Evolutionary conservation across 2,888 invertebrate genomes (phyloP).

Genomic region (Epiblema foenella): DNA sequence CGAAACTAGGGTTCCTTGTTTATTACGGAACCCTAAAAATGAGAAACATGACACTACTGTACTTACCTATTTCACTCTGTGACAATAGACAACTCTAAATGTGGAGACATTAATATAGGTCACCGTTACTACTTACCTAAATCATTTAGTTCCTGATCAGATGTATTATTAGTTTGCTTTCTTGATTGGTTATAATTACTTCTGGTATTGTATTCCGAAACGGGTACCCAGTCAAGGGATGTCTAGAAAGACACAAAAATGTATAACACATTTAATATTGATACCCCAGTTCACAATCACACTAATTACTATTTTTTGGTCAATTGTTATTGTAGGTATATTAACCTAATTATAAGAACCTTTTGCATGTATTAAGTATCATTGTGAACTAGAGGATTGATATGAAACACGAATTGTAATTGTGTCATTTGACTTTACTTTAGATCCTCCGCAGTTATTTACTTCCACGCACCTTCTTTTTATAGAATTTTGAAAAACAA

Average conservation of each 20-base stretch:
- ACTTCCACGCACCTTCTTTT: conserved; percentile 67
- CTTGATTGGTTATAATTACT: conserved; percentile 78
- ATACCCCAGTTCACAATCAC: too few relatives aligned
- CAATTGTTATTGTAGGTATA: too few relatives aligned
- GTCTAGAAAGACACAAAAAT: conserved; percentile 68
- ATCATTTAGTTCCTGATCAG: conserved; percentile 80
- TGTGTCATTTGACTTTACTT: conserved; percentile 5
- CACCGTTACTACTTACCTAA: conserved; percentile 66
- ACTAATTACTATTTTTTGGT: too few relatives aligned
- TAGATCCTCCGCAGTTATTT: neutral
- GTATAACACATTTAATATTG: conserved; percentile 37
- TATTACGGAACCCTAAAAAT: too few relatives aligned
- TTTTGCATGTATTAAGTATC: too few relatives aligned
- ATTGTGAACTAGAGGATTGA: neutral
- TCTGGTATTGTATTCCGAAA: conserved; percentile 80
- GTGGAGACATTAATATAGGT: conserved; percentile 5
- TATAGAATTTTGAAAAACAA: conserved; percentile 79
- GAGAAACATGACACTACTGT: conserved; percentile 5
- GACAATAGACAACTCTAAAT: neutral
- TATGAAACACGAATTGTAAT: neutral
- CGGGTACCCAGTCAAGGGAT: conserved; percentile 82
- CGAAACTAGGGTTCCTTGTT: too few relatives aligned
- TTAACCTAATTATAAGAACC: too few relatives aligned
- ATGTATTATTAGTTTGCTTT: conserved; percentile 78
- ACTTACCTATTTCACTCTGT: neutral